Conservation (phyloP, 37 sponge, comb jelly and placozoan genomes). For the Mnemiopsis leidyi region DNA sequence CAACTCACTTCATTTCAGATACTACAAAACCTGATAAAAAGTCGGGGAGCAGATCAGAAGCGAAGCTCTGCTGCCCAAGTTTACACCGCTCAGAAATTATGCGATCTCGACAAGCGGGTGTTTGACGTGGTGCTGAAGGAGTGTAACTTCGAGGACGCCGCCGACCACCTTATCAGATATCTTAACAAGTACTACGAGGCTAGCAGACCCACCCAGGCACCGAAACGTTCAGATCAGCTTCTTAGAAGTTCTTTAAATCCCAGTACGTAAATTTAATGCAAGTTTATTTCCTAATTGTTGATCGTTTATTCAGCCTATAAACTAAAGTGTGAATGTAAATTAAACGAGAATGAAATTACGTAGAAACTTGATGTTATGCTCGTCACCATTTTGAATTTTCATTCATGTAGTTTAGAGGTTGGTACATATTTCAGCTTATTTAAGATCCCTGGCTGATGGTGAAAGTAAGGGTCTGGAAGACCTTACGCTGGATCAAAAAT, state of each 20-base stretch:
- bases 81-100: constrained; percentile 52
- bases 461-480: too few relatives aligned
- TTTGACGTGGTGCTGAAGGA: constrained; percentile 61
- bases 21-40: constrained; percentile 42
- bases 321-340: too few relatives aligned
- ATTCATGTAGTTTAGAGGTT: too few relatives aligned
- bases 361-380: too few relatives aligned
- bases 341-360: too few relatives aligned
- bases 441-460: too few relatives aligned
- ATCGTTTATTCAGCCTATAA: too few relatives aligned
- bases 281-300: too few relatives aligned
- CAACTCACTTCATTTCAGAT: constrained; percentile 29
- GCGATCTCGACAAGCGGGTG: constrained; percentile 27
- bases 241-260: constrained; percentile 27
- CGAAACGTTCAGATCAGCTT: constrained; percentile 24
- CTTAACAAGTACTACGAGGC: constrained; percentile 57
- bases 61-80: constrained; percentile 48
- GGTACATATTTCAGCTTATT: too few relatives aligned
- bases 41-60: constrained; percentile 41
- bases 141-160: constrained; percentile 50
- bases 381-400: too few relatives aligned
- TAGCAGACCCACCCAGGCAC: constrained; percentile 50
- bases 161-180: constrained; percentile 31
- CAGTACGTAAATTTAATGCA: too few relatives aligned
- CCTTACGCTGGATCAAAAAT: too few relatives aligned